phyloP scores from a whole-genome alignment of 2,888 invertebrate species.

The Apamea anceps region DNA sequence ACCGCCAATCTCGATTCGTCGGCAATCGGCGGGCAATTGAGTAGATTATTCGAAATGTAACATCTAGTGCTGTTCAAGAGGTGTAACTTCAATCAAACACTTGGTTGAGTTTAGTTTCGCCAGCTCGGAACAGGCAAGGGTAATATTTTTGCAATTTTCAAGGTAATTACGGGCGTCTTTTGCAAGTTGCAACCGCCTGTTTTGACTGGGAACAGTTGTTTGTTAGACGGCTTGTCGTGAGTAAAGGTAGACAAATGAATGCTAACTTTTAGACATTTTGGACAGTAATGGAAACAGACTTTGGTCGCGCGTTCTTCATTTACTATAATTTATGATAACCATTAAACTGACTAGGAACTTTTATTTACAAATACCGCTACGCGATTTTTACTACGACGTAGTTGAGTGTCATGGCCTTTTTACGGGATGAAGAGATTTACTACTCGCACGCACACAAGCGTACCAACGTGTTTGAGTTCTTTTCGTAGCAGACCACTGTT shows the following conservation, averaged over 20 bases:
- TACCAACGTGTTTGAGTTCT: not conserved
- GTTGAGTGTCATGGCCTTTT: constrained; percentile 2
- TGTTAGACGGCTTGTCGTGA: constrained; percentile 49
- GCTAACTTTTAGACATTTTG: constrained; percentile 33
- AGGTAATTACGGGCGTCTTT: constrained; percentile 61
- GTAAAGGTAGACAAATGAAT: constrained; percentile 42
- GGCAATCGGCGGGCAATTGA: constrained; percentile 83
- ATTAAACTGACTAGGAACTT: constrained; percentile 14
- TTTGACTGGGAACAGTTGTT: constrained; percentile 52
- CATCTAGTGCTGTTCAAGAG: constrained; percentile 68
- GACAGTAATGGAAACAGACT: constrained; percentile 23
- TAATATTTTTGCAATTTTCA: constrained; percentile 62
- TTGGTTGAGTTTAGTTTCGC: constrained; percentile 63
- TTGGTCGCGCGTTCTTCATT: constrained; percentile 17
- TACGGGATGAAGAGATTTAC: constrained; percentile 14
- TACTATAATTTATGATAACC: constrained; percentile 9
- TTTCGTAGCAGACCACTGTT: constrained; percentile 39
- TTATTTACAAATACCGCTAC: constrained; percentile 23
- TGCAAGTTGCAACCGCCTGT: constrained; percentile 57
- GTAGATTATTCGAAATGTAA: constrained; percentile 79
- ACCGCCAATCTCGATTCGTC: constrained; percentile 86
- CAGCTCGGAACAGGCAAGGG: constrained; percentile 50
- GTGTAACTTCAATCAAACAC: constrained; percentile 70
- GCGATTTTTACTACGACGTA: constrained; percentile 15
- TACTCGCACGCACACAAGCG: not conserved